Evolutionary conservation across 2,113 vertebrate species (phyloP).

Genomic region (Clupea harengus): DNA sequence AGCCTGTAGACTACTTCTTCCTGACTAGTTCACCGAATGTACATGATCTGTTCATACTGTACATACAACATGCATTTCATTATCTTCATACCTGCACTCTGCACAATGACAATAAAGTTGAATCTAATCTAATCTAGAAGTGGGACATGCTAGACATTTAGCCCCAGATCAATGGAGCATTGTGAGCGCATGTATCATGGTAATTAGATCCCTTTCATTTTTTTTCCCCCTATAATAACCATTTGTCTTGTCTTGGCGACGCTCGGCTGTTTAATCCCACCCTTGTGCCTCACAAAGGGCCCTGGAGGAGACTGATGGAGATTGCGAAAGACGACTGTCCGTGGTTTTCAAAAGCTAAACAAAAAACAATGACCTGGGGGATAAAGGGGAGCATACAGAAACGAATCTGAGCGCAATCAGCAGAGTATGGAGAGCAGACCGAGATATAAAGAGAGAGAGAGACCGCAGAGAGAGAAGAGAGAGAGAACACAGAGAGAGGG

Average conservation of each 20-base stretch:
- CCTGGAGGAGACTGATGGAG: not conserved
- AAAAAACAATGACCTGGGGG: not conserved
- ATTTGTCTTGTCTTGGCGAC: not conserved
- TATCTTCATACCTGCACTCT: too few relatives aligned
- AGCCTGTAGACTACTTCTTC: not conserved
- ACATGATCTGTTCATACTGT: too few relatives aligned
- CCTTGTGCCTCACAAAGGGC: not conserved
- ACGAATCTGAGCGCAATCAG: not conserved
- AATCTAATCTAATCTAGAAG: not conserved
- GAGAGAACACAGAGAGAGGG: too few relatives aligned
- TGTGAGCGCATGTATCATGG: constrained; percentile 1
- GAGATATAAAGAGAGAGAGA: not conserved
- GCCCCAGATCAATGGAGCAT: not conserved
- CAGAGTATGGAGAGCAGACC: not conserved
- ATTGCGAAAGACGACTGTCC: not conserved
- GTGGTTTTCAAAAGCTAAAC: constrained; percentile 9
- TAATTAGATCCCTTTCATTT: constrained; percentile 16
- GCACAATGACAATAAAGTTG: too few relatives aligned
- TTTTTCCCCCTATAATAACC: not conserved
- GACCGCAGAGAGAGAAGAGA: too few relatives aligned
- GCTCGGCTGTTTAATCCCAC: not conserved
- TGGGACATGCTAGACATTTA: not conserved
- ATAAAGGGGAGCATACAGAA: not conserved
- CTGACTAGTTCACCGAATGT: too few relatives aligned
- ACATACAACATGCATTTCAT: too few relatives aligned